Base-by-base conservation (phyloP, 2,797 vertebrate species). In the Oreochromis grahami region DNA sequence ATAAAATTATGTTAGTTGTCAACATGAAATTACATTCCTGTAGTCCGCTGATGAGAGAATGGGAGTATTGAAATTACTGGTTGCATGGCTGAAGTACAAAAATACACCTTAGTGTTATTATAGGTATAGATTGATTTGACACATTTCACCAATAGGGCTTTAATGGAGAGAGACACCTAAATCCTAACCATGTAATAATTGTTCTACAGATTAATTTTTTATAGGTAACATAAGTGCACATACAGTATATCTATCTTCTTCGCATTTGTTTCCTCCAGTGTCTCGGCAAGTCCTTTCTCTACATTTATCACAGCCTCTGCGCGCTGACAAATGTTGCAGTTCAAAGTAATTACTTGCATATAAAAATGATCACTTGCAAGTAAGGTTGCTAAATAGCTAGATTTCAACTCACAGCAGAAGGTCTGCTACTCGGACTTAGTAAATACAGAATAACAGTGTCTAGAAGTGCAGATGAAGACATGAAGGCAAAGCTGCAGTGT, bases 1-100 rank as follows among this genome's bases (percentile, higher is more conserved):
- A 68, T 60, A 60, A 60, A 60, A 68, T 87, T 79, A 86, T 51
- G 53, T 10, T 36, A 26, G 53, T 81, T 84, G 88, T 85, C 79
- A 70, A 84, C 80, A 78, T 41, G 34, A 86, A 90, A 83, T 84
- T 79, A 80, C 81, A 81, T 83, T 50, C 87, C 29, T 76, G 81
- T 79, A 68, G 82, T 80, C 77, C 9, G 26, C 55, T 34, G 56
- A 79, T 48, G 81, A 51, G 56, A 58, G 29, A 43, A 82, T n/a
- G 76, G 52, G 34, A 48, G 24, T 32, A 24, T 77, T 77, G 52
- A n/a, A 68, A 80, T 76, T 76, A 86, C 32, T 51, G 58, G 45
- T 11, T 51, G 55, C 41, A 43, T 24, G 5, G 65, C 65, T 53
- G 14, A 55, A 80, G 43, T 29, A 56, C 34, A 76, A 51, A 63